Conservation (phyloP, 2,113 vertebrate genomes). For the Corythoichthys intestinalis region DNA sequence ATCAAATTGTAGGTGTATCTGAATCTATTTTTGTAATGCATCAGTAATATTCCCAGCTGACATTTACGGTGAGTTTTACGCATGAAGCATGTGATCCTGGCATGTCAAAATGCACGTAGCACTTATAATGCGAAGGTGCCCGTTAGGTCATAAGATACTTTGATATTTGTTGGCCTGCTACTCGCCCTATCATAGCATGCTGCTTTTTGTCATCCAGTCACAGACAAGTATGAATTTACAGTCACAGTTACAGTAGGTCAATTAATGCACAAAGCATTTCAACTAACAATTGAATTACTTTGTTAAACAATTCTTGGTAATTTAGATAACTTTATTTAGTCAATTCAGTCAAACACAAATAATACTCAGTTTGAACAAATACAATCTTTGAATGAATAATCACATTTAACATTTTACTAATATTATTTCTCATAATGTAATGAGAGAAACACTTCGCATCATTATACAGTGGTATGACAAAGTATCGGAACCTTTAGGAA, state of each 20-base stretch:
- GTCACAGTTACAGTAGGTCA: neutral
- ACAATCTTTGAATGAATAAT: neutral
- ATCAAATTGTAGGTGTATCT: neutral
- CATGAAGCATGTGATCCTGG: slow-evolving; percentile 45
- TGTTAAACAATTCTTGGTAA: neutral
- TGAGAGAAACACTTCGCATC: neutral
- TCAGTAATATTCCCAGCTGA: neutral
- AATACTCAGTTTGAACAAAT: neutral
- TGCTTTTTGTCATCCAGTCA: slow-evolving; percentile 42
- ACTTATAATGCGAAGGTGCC: neutral
- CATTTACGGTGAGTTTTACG: slow-evolving; percentile 12
- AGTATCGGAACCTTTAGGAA: no score
- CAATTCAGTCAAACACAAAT: neutral
- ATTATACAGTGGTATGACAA: neutral
- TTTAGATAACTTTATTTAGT: neutral
- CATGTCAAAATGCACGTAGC: slow-evolving; percentile 40
- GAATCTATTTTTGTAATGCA: neutral
- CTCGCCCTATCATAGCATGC: slow-evolving; percentile 56
- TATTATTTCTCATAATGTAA: neutral
- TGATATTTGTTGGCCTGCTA: slow-evolving; percentile 53
- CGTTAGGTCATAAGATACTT: slow-evolving; percentile 12
- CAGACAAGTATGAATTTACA: slow-evolving; percentile 22
- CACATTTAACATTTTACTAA: neutral
- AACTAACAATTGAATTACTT: neutral
- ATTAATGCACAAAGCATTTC: neutral